These are phyloP conservation scores for Anabacerthia variegaticeps DNA, from an alignment of 2,797 vertebrate genomes.

Conservation along the genomic window DNA sequence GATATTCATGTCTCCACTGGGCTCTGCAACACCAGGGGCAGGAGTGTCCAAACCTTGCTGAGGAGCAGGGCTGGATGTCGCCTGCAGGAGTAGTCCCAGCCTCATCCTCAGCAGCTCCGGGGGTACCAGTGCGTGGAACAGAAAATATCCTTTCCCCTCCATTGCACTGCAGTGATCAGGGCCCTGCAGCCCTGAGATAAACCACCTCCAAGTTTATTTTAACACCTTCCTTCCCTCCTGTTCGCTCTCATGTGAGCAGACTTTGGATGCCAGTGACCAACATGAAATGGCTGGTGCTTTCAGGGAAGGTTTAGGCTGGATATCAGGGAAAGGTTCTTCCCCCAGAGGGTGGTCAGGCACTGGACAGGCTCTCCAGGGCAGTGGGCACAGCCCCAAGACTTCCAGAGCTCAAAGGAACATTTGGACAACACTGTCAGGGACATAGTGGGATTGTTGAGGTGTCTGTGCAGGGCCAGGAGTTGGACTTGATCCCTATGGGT, in stretches of 20 bases:
- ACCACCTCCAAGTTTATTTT: background rate
- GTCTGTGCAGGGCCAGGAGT: background rate
- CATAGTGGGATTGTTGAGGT: background rate
- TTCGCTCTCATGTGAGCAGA: background rate
- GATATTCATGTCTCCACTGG: accelerated
- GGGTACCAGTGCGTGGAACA: accelerated
- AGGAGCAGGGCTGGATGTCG: background rate
- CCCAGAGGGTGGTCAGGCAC: too few relatives aligned
- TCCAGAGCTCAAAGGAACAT: too few relatives aligned
- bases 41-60: accelerated
- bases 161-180: background rate
- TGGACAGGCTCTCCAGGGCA: background rate
- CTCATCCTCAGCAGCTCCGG: accelerated
- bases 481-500: background rate
- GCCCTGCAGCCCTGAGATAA: conserved; percentile 14
- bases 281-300: accelerated
- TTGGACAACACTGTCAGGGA: background rate
- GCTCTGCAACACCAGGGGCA: background rate
- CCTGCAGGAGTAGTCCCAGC: background rate
- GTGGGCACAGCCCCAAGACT: background rate
- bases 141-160: background rate
- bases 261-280: background rate
- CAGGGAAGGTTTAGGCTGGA: background rate
- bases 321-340: background rate
- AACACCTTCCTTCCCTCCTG: background rate